Base-by-base conservation (phyloP, 2,888 invertebrate species). In the Lutraria lutraria region DNA sequence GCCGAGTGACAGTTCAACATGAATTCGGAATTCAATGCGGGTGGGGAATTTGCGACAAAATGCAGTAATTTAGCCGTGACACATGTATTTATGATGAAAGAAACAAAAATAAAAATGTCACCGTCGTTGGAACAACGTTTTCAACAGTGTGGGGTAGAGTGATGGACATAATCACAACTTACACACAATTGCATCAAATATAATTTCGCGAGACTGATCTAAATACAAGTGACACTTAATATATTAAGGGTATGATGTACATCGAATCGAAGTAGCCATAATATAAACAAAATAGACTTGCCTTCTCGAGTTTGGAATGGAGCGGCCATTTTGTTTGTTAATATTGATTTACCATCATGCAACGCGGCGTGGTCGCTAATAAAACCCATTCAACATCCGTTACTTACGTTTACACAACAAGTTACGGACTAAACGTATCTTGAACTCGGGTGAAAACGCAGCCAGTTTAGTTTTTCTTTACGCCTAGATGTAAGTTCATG, bases 241-340 rank as follows among this genome's bases (percentile, higher is more conserved):
- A 52, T 16, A 25, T 29, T 15, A 54, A 53, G 1, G 12, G 25
- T 81, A 10, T 25, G 29, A n/a, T 21, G 13, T 1, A 56, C 12
- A 31, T 56, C 21, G 52, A 43, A 10, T 0, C 3, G 34, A 31
- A 43, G n/a, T 56, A 56, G 53, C 15, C 29, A 29, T 13, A 6
- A 82, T n/a, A 76, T 76, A 34, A 0, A 56, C 52, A 56, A 56
- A 60, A 79, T 4, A 34, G 19, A 56, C 84, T 86, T 34, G 56
- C 85, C 88, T 85, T 86, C 88, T 13, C 79, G 82, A 19, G 87
- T 88, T 86, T 86, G 79, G 34, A 76, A 87, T 60, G 85, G 88
- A 63, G 89, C 86, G 52, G 90, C 89, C 91, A 92, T 92, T 88
- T 86, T 90, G 52, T 84, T 86, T 82, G 54, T 81, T 87, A 72